These are phyloP conservation scores for Amazona finschi DNA, from an alignment of 2,797 vertebrate species.

Conservation along the genomic window DNA sequence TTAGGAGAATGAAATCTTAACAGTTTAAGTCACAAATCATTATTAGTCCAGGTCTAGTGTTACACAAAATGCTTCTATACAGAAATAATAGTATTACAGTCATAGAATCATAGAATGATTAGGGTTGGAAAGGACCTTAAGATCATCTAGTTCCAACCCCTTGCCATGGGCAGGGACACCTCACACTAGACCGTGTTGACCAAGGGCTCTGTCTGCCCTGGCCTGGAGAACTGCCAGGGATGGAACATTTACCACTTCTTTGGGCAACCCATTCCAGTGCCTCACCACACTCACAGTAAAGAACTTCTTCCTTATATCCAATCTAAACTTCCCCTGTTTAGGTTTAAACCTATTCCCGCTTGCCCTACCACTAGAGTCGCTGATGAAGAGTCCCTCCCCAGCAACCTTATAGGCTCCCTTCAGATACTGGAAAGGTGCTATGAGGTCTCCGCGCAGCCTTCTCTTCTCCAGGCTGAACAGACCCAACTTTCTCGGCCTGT, in stretches of 20 bases:
- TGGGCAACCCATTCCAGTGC: background rate
- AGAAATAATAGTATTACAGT: background rate
- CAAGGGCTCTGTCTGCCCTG: background rate
- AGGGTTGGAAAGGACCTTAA: background rate
- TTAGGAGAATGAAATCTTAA: background rate
- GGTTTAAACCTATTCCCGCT: background rate
- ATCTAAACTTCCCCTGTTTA: background rate
- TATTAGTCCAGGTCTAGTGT: background rate
- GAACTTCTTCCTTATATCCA: background rate
- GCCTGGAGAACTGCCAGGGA: background rate
- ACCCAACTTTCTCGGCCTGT: too few relatives aligned
- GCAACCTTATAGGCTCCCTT: background rate
- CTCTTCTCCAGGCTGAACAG: too few relatives aligned
- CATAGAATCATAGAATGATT: background rate
- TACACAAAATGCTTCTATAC: background rate
- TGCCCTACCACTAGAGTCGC: background rate
- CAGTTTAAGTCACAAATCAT: background rate
- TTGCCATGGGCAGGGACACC: background rate
- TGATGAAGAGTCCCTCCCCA: background rate
- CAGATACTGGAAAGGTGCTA: background rate
- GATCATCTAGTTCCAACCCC: background rate
- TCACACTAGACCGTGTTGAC: background rate
- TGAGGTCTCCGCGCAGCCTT: too few relatives aligned
- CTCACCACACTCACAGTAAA: background rate
- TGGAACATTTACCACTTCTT: background rate